Conservation (phyloP, 1,140 invertebrate species). For the Trypoxylus dichotomus region DNA sequence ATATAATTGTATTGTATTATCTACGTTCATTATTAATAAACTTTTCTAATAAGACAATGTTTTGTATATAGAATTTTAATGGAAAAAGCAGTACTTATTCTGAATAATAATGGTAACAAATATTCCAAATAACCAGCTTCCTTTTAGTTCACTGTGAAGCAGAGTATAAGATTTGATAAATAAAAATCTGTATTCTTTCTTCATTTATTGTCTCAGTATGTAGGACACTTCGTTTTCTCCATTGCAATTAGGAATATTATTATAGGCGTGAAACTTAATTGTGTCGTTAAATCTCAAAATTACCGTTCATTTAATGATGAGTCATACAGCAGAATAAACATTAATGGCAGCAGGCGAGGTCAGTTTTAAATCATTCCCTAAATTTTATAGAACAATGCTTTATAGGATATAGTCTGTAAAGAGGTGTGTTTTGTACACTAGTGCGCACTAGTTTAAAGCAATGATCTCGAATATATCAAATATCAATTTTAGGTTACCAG, state of each 20-base stretch:
- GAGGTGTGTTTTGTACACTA: neutral
- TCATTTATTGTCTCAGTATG: neutral
- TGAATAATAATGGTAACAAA: no score
- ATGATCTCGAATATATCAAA: no score
- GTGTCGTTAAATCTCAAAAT: neutral
- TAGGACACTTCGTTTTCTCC: neutral
- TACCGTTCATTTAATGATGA: neutral
- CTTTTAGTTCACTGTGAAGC: no score
- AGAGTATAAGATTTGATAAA: no score
- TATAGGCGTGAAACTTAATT: neutral
- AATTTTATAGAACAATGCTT: constrained; percentile 7
- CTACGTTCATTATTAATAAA: no score
- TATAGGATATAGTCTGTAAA: neutral
- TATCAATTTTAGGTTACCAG: no score
- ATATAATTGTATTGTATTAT: no score
- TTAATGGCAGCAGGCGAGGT: constrained; percentile 5
- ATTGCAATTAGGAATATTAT: neutral
- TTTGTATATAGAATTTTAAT: no score
- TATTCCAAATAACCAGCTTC: no score
- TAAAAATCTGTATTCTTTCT: no score
- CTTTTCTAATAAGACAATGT: no score
- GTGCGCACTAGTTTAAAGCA: neutral
- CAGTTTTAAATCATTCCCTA: neutral
- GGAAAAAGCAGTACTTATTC: no score
- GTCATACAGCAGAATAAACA: neutral